Evolutionary conservation across 2,888 invertebrate species (phyloP).

Genomic region (Campaea margaritaria): DNA sequence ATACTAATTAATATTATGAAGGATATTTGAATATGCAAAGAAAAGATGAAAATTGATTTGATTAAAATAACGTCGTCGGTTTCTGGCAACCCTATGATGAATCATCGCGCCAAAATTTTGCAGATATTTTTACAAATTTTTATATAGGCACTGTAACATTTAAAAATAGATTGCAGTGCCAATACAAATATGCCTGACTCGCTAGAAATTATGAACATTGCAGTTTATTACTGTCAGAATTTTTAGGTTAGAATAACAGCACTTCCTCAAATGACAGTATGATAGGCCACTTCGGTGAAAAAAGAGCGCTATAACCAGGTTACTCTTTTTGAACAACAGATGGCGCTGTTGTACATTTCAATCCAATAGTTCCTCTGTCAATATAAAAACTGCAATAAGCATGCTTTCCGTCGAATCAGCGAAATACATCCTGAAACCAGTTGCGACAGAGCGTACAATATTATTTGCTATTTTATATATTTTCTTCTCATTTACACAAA

Average conservation of each 20-base stretch:
- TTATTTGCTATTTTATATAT: conserved; percentile 56
- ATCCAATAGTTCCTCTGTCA: background rate
- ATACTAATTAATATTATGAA: conserved; percentile 15
- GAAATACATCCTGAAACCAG: conserved; percentile 51
- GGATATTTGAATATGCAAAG: conserved; percentile 15
- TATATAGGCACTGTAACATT: conserved; percentile 59
- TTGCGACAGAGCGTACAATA: conserved; percentile 64
- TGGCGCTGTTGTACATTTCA: conserved; percentile 4
- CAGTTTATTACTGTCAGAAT: background rate
- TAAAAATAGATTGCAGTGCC: conserved; percentile 18
- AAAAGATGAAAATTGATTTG: conserved; percentile 17
- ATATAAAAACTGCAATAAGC: conserved; percentile 8
- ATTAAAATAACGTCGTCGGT: conserved; percentile 26
- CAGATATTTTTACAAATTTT: conserved; percentile 47
- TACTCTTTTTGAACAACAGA: conserved; percentile 2
- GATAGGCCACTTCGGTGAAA: too few relatives aligned
- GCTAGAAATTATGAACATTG: conserved; percentile 31
- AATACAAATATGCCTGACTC: conserved; percentile 26
- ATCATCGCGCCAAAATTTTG: conserved; percentile 57
- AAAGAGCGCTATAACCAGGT: too few relatives aligned
- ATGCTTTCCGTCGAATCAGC: conserved; percentile 43
- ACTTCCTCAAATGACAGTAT: too few relatives aligned
- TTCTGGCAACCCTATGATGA: conserved; percentile 66
- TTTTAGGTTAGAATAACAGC: too few relatives aligned
- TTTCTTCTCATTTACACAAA: conserved; percentile 77